Conservation (phyloP, 2,797 vertebrate genomes). For the Gephyroberyx darwinii region DNA sequence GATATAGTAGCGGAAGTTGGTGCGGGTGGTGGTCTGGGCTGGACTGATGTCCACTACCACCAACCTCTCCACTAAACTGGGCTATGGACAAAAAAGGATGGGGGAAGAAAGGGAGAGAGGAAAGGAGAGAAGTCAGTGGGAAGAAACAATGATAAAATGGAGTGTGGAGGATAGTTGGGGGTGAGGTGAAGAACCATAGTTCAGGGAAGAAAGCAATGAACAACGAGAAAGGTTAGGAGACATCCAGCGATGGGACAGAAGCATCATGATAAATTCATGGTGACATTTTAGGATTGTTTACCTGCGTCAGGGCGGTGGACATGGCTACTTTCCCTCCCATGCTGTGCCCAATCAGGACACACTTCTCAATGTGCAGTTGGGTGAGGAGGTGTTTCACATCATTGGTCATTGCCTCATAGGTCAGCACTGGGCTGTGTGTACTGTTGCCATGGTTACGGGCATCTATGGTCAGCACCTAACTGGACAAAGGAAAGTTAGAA, state of each 20-base stretch:
- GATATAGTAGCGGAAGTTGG: constrained; percentile 84
- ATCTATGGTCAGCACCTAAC: constrained; percentile 95
- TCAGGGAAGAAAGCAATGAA: background rate
- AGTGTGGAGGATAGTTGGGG: background rate
- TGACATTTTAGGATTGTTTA: constrained; percentile 58
- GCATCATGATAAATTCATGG: constrained; percentile 18
- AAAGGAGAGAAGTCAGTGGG: background rate
- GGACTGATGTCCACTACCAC: constrained; percentile 93
- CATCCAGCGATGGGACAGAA: background rate
- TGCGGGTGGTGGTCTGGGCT: constrained; percentile 60
- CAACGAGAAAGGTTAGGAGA: constrained; percentile 10
- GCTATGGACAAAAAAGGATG: constrained; percentile 72
- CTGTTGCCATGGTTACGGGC: constrained; percentile 96
- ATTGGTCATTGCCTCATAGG: constrained; percentile 88
- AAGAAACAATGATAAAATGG: background rate
- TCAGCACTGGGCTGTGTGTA: constrained; percentile 86
- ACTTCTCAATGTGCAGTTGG: constrained; percentile 85
- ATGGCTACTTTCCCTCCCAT: constrained; percentile 98
- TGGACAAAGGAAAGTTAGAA: constrained; percentile 80
- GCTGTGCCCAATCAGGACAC: constrained; percentile 93
- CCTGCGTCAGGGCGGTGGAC: constrained; percentile 88
- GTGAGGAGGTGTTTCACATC: constrained; percentile 88
- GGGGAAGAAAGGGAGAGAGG: background rate
- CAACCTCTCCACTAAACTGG: constrained; percentile 89
- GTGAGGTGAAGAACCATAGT: background rate